Evolutionary conservation across 2,113 vertebrate species (phyloP).

Genomic region (Macquaria ambigua): DNA sequence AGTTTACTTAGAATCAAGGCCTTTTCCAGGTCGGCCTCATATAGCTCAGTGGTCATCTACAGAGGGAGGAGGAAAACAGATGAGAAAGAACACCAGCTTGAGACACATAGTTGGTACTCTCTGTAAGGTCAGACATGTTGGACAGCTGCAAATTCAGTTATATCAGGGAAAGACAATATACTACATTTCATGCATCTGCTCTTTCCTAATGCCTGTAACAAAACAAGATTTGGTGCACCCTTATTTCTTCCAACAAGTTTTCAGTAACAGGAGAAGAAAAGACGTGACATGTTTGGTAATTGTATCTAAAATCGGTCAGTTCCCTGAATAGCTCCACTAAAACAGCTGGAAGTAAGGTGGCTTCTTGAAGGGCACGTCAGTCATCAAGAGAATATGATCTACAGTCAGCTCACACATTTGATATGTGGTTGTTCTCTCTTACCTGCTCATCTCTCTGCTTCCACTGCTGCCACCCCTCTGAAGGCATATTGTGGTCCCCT

Average conservation of each 20-base stretch:
- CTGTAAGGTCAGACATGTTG: neutral
- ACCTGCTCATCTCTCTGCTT: slow-evolving; percentile 95
- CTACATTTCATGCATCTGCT: neutral
- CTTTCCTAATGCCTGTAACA: neutral
- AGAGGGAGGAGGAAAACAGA: slow-evolving; percentile 31
- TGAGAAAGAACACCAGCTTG: slow-evolving; percentile 13
- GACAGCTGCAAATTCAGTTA: neutral
- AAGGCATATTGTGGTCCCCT: slow-evolving; percentile 74
- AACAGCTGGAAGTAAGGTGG: neutral
- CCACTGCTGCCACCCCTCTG: slow-evolving; percentile 94
- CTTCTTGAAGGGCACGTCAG: neutral
- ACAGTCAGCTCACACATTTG: neutral
- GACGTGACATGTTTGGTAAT: neutral
- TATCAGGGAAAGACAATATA: neutral
- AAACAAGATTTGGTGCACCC: neutral
- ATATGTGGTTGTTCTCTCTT: neutral
- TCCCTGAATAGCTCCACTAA: neutral
- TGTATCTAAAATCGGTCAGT: neutral
- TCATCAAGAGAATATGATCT: neutral
- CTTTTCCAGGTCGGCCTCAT: slow-evolving; percentile 96
- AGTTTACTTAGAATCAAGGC: slow-evolving; percentile 95
- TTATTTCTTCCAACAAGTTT: neutral
- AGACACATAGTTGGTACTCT: neutral
- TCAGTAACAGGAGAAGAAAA: neutral
- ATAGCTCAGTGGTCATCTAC: slow-evolving; percentile 93